These are phyloP conservation scores for Hedya salicella DNA, from an alignment of 2,888 invertebrate species.

Conservation along the genomic window DNA sequence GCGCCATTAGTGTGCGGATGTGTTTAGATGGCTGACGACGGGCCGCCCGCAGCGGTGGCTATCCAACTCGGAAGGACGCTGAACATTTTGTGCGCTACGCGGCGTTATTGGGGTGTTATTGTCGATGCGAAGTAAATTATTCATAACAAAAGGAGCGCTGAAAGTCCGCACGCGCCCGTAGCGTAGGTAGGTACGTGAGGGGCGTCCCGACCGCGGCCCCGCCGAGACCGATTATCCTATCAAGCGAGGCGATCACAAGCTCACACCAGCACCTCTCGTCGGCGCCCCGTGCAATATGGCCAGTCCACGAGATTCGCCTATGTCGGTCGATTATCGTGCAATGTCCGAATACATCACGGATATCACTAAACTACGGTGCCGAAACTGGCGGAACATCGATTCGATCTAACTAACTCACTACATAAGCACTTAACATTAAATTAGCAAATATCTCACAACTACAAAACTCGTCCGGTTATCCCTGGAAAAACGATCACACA, in stretches of 20 bases:
- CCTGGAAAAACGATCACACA: slow-evolving; percentile 54
- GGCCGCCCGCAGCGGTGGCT: slow-evolving; percentile 55
- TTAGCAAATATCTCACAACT: slow-evolving; percentile 35
- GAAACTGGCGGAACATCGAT: slow-evolving; percentile 38
- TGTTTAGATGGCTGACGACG: slow-evolving; percentile 57
- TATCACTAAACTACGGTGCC: slow-evolving; percentile 46
- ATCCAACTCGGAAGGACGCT: slow-evolving; percentile 45
- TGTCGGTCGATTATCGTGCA: slow-evolving; percentile 64
- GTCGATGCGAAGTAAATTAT: slow-evolving; percentile 51
- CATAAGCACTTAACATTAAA: slow-evolving; percentile 40
- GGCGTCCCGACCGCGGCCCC: slow-evolving; percentile 34
- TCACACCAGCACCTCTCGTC: slow-evolving; percentile 53
- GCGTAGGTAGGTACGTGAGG: slow-evolving; percentile 44
- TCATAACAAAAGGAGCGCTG: slow-evolving; percentile 67
- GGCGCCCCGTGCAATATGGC: slow-evolving; percentile 56
- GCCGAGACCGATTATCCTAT: slow-evolving; percentile 58
- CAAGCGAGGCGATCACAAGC: slow-evolving; percentile 55
- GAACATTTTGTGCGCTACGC: slow-evolving; percentile 60
- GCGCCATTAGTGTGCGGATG: slow-evolving; percentile 74
- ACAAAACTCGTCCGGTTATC: slow-evolving; percentile 45
- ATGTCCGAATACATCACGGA: slow-evolving; percentile 47
- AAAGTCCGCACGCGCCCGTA: slow-evolving; percentile 46
- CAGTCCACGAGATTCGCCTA: slow-evolving; percentile 56
- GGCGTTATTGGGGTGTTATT: slow-evolving; percentile 50
- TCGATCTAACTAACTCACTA: slow-evolving; percentile 31